Evolutionary conservation across 2,888 invertebrate species (phyloP), one percentile per base, ranked within the genome.

Genomic region (Netelia fuscicornis): DNA sequence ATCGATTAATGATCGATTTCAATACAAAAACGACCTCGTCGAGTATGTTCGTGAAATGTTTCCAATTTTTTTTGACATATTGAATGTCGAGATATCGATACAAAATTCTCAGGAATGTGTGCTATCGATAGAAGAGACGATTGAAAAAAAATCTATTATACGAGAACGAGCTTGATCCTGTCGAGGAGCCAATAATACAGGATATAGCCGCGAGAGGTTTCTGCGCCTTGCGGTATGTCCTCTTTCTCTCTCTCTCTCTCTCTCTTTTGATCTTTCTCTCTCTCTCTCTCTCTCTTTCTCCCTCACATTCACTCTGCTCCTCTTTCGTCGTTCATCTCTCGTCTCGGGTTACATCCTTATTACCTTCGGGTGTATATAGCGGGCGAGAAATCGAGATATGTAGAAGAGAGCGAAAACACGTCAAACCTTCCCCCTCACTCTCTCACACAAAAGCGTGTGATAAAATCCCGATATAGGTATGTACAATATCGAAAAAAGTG

Each of bases 301-400:
- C 10, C 1, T 11, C 37, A 52, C 74, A 60, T 72, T 62, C 62
- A 17, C 48, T 52, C 60, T 68, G 84, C 86, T 86, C 86, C 86
- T 89, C 86, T 89, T 87, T 77, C 62, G 20, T 37, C 68, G 72
- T 77, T 72, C 71, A 68, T 72, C 54, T 71, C 74, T 86, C 89
- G 90, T 90, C 92, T 93, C 93, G 88, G 90, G 91, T 93, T 93
- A 93, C 93, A 92, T 92, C 93, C 93, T 93, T 93, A 93, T 93
- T 93, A 93, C 91, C 90, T 90, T 56, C 17, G 64, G 64, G 25
- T 58, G 58, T 64, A 54, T 71, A 90, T 89, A 89, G 91, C 89
- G 88, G 86, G 87, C 88, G 89, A 84, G 75, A 81, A 77, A 80
- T 79, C 83, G 85, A 76, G 20, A 17, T 58, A 58, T 58, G 17